Percentiles rank a stretch among this genome's conserved stretches.
phyloP scores from a whole-genome alignment of 2,113 vertebrate species.

The Rhabdornis inornatus region DNA sequence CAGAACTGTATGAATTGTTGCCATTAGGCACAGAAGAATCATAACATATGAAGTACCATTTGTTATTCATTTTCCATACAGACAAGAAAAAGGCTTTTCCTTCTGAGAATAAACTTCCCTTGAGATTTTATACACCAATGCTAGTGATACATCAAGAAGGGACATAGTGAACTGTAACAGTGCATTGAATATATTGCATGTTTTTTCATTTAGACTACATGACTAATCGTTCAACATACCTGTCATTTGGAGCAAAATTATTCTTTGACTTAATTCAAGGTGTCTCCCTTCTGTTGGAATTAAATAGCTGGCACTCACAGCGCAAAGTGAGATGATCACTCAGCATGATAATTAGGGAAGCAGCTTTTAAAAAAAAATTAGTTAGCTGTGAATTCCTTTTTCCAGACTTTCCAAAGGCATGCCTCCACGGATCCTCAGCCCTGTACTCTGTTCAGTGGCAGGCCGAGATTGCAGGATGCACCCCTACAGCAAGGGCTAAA shows the following conservation, averaged over 20 bases:
- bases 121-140: background rate
- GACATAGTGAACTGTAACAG: background rate
- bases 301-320: background rate
- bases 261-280: background rate
- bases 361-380: background rate
- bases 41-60: background rate
- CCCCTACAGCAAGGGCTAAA: background rate
- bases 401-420: background rate
- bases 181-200: background rate
- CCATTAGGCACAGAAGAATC: background rate
- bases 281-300: background rate
- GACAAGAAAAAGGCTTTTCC: background rate
- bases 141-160: background rate
- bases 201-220: background rate
- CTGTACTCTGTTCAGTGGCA: rapidly evolving
- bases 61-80: background rate
- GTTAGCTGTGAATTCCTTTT: background rate
- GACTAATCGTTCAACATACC: background rate
- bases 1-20: background rate
- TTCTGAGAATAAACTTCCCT: background rate
- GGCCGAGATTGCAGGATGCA: background rate
- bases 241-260: background rate
- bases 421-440: background rate
- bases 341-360: background rate
- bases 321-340: background rate